Conservation (phyloP, 2,113 vertebrate genomes). For the Scartelaos histophorus region DNA sequence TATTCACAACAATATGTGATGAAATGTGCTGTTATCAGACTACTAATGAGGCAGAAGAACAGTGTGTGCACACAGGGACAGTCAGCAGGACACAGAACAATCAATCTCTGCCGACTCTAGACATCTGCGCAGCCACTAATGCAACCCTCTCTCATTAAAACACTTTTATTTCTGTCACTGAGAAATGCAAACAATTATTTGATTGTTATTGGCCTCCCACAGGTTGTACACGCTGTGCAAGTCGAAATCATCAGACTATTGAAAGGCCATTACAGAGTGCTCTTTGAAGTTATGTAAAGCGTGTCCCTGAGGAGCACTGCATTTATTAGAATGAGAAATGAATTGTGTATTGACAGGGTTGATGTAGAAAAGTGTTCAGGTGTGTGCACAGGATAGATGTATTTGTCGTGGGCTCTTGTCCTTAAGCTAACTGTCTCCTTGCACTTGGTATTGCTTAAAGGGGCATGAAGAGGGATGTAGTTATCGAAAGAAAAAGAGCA, state of each 20-base stretch:
- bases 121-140: constrained; percentile 55
- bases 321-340: constrained; percentile 30
- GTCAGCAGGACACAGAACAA: constrained; percentile 55
- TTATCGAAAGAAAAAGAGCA: constrained; percentile 27
- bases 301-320: constrained; percentile 10
- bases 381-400: constrained; percentile 24
- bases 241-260: constrained; percentile 18
- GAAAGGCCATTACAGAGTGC: constrained; percentile 30
- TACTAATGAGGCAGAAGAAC: constrained; percentile 47
- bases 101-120: constrained; percentile 65
- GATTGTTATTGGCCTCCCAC: constrained; percentile 65
- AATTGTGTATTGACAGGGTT: constrained; percentile 3
- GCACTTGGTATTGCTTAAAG: constrained; percentile 28
- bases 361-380: constrained; percentile 5
- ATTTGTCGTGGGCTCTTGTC: constrained; percentile 44
- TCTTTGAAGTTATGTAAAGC: constrained; percentile 17
- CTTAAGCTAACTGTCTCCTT: constrained; percentile 16
- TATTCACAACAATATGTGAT: constrained; percentile 31
- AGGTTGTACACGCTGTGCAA: constrained; percentile 50
- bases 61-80: constrained; percentile 53
- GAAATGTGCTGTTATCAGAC: constrained; percentile 43
- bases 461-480: constrained; percentile 15
- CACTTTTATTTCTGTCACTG: constrained; percentile 39
- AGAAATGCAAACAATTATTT: constrained; percentile 64
- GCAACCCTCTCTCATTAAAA: constrained; percentile 51